Conservation (phyloP, 2,888 invertebrate genomes). For the Scaptomyza cyrtandrae region DNA sequence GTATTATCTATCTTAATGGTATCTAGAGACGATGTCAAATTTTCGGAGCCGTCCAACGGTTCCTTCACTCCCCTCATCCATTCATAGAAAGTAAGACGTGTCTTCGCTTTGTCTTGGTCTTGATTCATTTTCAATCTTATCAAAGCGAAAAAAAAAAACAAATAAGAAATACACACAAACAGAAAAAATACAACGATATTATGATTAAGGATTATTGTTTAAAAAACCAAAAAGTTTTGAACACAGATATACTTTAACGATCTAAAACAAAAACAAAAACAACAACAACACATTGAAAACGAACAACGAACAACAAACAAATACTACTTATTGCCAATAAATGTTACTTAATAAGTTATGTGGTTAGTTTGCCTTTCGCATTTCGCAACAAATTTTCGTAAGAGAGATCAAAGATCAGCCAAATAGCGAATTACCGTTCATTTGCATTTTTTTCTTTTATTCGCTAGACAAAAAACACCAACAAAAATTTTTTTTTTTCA, state of each 20-base stretch:
- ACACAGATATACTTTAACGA: constrained; percentile 5
- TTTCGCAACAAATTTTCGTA: constrained; percentile 10
- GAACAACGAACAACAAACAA: background rate
- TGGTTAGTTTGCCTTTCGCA: constrained; percentile 12
- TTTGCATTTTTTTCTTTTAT: constrained; percentile 10
- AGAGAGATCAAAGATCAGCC: constrained; percentile 18
- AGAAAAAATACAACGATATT: background rate
- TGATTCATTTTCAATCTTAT: background rate
- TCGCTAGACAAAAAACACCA: background rate
- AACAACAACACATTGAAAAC: background rate
- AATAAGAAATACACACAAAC: background rate
- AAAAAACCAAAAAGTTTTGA: background rate
- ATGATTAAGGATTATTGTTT: background rate
- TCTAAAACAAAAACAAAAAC: too few species aligned
- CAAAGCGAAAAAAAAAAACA: background rate
- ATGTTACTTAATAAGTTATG: constrained; percentile 2
- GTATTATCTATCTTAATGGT: constrained; percentile 82
- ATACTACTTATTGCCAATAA: constrained; percentile 7
- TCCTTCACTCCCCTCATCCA: too few species aligned
- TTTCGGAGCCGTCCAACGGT: background rate
- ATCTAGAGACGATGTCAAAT: background rate
- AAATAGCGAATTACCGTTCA: constrained; percentile 2
- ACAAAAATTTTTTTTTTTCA: background rate
- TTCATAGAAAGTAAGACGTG: too few species aligned
- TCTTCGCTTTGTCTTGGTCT: background rate